phyloP scores from a whole-genome alignment of 2,888 invertebrate genomes.

The Epistrophe eligans region DNA sequence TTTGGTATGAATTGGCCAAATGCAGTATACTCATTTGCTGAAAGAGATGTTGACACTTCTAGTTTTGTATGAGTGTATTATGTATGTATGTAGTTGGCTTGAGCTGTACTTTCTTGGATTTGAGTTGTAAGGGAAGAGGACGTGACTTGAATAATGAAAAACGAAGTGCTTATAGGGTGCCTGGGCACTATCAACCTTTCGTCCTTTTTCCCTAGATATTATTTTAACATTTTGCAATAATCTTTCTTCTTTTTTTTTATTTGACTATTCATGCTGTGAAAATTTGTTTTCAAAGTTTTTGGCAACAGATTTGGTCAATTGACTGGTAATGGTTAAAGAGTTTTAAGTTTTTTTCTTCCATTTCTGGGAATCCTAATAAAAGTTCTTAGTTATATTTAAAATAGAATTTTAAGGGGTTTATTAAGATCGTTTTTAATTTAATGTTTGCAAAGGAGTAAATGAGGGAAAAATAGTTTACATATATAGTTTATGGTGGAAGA shows the following conservation, averaged over 20 bases:
- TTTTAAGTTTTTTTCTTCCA: conserved; percentile 14
- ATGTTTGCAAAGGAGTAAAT: no score
- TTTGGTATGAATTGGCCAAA: conserved; percentile 74
- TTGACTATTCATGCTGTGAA: conserved; percentile 20
- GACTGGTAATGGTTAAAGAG: conserved; percentile 64
- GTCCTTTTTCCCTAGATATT: conserved; percentile 30
- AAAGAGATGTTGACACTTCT: conserved; percentile 49
- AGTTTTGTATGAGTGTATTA: conserved; percentile 40
- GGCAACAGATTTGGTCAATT: conserved; percentile 75
- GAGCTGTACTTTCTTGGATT: conserved; percentile 44
- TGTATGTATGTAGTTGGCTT: not conserved
- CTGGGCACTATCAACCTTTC: conserved; percentile 6
- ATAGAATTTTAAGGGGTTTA: conserved; percentile 1
- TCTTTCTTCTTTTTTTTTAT: not conserved
- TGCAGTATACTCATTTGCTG: conserved; percentile 57
- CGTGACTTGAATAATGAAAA: conserved; percentile 70
- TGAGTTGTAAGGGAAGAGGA: conserved; percentile 43
- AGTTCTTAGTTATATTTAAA: not conserved
- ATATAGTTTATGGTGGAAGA: no score
- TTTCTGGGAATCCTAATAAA: not conserved
- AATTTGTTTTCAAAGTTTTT: conserved; percentile 67
- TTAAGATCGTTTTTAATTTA: not conserved
- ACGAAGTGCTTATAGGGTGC: conserved; percentile 27
- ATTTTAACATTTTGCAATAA: conserved; percentile 52
- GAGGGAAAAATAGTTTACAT: no score